Conservation (phyloP, 2,113 vertebrate genomes). For the Notechis scutatus region DNA sequence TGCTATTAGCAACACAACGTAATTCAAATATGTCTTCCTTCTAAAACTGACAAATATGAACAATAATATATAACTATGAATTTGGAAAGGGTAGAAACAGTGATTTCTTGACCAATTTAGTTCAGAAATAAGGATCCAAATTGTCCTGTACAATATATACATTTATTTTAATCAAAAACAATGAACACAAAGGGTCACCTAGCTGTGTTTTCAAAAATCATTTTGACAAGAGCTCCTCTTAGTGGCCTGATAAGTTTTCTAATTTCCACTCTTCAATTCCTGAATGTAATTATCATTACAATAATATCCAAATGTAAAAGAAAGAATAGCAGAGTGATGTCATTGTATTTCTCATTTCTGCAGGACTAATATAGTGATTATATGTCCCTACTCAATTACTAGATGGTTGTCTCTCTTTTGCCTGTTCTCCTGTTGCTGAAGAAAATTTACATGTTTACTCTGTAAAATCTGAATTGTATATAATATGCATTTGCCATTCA, state of each 20-base stretch:
- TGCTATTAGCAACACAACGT: not conserved
- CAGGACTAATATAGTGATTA: not conserved
- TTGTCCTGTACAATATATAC: not conserved
- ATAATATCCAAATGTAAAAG: not conserved
- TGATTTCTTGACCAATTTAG: not conserved
- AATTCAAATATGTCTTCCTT: not conserved
- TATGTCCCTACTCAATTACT: not conserved
- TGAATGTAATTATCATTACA: not conserved
- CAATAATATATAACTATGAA: not conserved
- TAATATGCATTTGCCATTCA: not conserved
- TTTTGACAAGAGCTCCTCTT: slow-evolving; percentile 65
- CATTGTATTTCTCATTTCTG: not conserved
- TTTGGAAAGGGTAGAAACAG: not conserved
- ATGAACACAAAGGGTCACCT: not conserved
- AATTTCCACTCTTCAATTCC: not conserved
- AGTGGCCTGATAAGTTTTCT: slow-evolving; percentile 45
- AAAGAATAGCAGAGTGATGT: not conserved
- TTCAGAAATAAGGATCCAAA: not conserved
- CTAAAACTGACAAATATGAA: not conserved
- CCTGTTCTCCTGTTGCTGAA: not conserved
- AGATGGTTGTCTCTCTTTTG: not conserved
- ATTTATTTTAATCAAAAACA: not conserved
- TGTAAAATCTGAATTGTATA: not conserved
- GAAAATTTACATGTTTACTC: not conserved
- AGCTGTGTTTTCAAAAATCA: not conserved